Conservation (phyloP, 2,797 vertebrate species). For the Melanotaenia boesemani region DNA sequence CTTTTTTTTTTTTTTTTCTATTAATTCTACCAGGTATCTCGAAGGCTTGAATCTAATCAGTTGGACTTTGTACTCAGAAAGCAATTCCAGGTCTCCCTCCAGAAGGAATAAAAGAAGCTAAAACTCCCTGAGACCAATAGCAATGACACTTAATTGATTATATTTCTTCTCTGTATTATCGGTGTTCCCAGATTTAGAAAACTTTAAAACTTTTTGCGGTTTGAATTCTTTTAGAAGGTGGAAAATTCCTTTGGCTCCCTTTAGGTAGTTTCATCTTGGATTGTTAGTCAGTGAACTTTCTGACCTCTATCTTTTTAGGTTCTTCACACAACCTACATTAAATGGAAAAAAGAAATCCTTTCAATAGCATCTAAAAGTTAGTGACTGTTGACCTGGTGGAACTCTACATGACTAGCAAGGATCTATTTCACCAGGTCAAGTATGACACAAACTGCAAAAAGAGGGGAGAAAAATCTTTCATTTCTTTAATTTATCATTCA, state of each 20-base stretch:
- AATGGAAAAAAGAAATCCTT: background rate
- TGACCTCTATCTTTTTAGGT: background rate
- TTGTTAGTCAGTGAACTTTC: no score
- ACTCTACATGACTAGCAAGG: background rate
- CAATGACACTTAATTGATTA: background rate
- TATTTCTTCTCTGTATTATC: background rate
- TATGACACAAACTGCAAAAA: background rate
- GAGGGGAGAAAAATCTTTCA: background rate
- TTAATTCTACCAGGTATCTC: background rate
- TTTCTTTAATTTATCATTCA: background rate
- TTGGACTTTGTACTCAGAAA: background rate
- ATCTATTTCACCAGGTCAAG: background rate
- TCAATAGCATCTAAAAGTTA: no score
- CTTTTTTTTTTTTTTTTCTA: background rate
- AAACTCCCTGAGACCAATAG: conserved; percentile 13
- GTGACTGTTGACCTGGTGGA: background rate
- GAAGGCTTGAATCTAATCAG: background rate
- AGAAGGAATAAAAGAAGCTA: conserved; percentile 6
- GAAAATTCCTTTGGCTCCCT: no score
- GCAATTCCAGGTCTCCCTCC: conserved; percentile 8
- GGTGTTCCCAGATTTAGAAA: background rate
- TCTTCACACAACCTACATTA: background rate
- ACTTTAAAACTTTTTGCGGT: no score
- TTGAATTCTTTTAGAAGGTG: no score
- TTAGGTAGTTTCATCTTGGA: no score